phyloP scores from a whole-genome alignment of 2,113 vertebrate species.

The Vidua macroura region DNA sequence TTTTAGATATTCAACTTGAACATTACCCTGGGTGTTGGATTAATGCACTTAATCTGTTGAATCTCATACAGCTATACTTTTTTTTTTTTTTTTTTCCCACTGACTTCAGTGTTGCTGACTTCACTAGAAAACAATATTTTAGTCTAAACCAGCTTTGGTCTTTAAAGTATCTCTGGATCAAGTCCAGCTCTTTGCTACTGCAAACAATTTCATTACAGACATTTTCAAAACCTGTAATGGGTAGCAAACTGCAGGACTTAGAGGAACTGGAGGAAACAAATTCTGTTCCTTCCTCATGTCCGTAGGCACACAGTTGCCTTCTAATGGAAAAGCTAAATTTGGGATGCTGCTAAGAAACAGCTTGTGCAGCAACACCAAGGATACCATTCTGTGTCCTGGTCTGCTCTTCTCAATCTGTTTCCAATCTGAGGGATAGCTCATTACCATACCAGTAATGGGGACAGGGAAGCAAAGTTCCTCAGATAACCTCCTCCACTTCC shows the following conservation, averaged over 20 bases:
- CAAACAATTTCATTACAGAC: neutral
- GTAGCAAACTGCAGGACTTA: neutral
- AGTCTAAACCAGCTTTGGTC: neutral
- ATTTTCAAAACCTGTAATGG: neutral
- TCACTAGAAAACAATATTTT: neutral
- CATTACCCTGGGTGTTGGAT: neutral
- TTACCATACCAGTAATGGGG: neutral
- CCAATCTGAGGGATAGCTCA: neutral
- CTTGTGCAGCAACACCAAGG: neutral
- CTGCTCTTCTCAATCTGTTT: neutral
- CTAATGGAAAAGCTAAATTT: neutral
- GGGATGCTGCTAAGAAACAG: neutral
- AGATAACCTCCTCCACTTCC: neutral
- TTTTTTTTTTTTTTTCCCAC: neutral
- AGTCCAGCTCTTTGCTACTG: neutral
- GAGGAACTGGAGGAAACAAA: neutral
- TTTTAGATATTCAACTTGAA: neutral
- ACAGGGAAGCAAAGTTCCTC: neutral
- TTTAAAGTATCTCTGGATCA: neutral
- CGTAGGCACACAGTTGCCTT: neutral
- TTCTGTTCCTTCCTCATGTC: neutral
- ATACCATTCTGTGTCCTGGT: neutral
- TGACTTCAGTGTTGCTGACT: neutral
- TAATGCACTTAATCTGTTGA: neutral
- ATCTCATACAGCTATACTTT: neutral